These are phyloP conservation scores for Microcebus griseorufus DNA, from an alignment of 2,113 vertebrate genomes.

Conservation along the genomic window DNA sequence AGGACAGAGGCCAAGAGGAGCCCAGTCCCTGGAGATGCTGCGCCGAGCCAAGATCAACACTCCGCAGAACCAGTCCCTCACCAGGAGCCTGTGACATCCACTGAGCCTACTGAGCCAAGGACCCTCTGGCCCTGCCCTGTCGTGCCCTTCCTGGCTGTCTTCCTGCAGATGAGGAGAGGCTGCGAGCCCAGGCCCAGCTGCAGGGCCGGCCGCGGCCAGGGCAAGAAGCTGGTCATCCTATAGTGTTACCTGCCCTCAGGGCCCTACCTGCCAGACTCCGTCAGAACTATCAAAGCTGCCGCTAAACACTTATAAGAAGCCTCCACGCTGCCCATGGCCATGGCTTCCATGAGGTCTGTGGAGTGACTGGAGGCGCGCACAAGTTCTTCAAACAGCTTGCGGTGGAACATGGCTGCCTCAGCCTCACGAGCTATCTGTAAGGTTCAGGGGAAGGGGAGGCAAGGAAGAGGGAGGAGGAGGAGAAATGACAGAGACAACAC, in stretches of 20 bases:
- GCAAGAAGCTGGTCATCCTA: constrained; percentile 9
- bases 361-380: constrained; percentile 85
- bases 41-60: background rate
- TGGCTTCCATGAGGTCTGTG: constrained; percentile 94
- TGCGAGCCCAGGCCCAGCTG: background rate
- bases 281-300: constrained; percentile 96
- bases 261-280: constrained; percentile 98
- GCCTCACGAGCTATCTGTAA: constrained; percentile 90
- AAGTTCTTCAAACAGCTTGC: constrained; percentile 91
- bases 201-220: background rate
- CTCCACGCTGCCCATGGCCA: constrained; percentile 96
- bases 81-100: constrained; percentile 23
- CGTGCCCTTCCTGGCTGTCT: constrained; percentile 38
- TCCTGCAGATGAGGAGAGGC: constrained; percentile 16
- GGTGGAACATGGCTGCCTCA: constrained; percentile 82
- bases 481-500: constrained; percentile 77
- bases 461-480: constrained; percentile 70
- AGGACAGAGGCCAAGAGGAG: background rate
- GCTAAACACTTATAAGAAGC: constrained; percentile 98
- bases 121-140: constrained; percentile 34
- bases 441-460: constrained; percentile 69
- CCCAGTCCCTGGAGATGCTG: background rate
- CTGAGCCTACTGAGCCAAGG: background rate
- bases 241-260: constrained; percentile 74
- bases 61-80: background rate